A percentile compares a stretch with the other conserved stretches of the same genome.
Conservation (phyloP, 2,888 invertebrate species). For the Lacanobia wlatinum region DNA sequence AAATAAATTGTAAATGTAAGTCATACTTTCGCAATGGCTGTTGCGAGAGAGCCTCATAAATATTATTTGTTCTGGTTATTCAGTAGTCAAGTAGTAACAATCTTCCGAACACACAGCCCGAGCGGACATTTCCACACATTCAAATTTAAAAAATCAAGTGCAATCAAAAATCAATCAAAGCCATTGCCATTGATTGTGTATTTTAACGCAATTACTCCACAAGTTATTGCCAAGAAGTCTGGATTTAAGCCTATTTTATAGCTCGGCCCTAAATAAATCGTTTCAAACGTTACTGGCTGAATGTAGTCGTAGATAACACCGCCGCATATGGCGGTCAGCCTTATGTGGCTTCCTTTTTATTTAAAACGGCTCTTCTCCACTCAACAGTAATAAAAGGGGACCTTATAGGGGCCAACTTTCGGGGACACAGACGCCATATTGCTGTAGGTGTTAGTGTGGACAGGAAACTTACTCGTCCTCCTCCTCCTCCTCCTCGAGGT, state of each 20-base stretch:
- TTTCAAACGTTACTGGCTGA: background rate
- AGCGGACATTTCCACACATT: background rate
- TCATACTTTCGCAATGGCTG: background rate
- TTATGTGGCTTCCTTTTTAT: background rate
- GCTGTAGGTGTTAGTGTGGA: background rate
- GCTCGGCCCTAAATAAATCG: too few relatives aligned
- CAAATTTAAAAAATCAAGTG: too few relatives aligned
- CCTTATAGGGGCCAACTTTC: background rate
- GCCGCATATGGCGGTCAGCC: too few relatives aligned
- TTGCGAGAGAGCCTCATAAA: background rate
- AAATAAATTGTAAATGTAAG: background rate
- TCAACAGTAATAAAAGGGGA: background rate
- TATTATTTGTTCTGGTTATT: background rate
- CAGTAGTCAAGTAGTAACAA: background rate
- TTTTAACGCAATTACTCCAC: background rate
- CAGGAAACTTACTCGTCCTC: slow-evolving; percentile 60
- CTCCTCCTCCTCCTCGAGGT: slow-evolving; percentile 68
- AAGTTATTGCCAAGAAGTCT: too few relatives aligned
- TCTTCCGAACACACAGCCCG: background rate
- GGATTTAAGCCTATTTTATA: too few relatives aligned
- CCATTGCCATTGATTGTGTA: background rate
- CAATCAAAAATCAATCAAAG: too few relatives aligned
- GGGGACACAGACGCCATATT: background rate
- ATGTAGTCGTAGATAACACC: background rate
- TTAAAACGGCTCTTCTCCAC: background rate